Base-by-base conservation (phyloP, 2,797 vertebrate genomes). In the Garrulus glandarius region DNA sequence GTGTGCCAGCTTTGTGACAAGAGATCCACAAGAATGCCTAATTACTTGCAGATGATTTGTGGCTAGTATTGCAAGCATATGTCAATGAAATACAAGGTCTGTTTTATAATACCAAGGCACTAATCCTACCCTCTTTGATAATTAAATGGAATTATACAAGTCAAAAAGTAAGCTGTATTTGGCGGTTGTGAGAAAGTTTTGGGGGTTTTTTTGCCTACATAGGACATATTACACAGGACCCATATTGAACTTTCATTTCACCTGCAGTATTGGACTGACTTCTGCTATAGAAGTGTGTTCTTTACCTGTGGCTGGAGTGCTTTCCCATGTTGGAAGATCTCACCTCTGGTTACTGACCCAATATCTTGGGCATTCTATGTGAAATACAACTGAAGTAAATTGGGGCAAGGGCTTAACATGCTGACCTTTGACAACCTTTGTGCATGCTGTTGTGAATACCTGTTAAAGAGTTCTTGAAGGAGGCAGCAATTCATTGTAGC, bases 51-150 rank as follows among this genome's bases (percentile, higher is more conserved):
- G 74, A 64, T 75, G 39, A 75, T 77, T 81, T 71, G 50, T 77
- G 55, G 30, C n/a, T 86, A 37, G 16, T 81, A 24, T 87, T 88
- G n/a, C 47, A 81, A 50, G 65, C 71, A 29, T 75, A 78, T n/a
- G 63, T 36, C 74, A 90, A 6, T 57, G 36, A 83, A 90, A 90
- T 55, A 46, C 44, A 77, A 63, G 14, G 26, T 68, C 50, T 90
- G 55, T n/a, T 95, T 95, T 92, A n/a, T 44, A 88, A 68, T 29
- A 85, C 22, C 12, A 43, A 93, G 39, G 29, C 76, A 80, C 36
- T 86, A 88, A 86, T 92, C 34, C 61, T 50, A 32, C 49, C 83
- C 3, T 5, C 47, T 71, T 80, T 61, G 59, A 67, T 86, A 94
- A 83, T 83, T 71, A 93, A 84, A 59, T 69, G 61, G 34, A 92